Evolutionary conservation across 2,797 vertebrate species (phyloP), one percentile per base, ranked within the genome.

Genomic region (Micromesistius poutassou): DNA sequence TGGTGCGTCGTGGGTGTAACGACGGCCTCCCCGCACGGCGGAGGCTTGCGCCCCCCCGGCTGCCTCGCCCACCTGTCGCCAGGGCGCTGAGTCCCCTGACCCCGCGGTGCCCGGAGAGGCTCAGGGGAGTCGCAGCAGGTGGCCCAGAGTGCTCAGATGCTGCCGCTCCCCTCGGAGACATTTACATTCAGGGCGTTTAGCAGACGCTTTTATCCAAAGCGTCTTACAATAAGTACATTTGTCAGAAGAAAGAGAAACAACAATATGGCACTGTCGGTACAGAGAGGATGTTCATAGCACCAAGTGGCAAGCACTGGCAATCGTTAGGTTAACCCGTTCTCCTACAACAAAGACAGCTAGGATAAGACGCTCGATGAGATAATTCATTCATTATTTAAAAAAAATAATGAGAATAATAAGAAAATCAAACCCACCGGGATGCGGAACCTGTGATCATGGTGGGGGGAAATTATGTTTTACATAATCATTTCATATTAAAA

Each of bases 131-230:
- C n/a, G 84, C 83, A 88, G 91, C 87, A 85, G 85, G 83, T 83
- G 82, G 86, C 75, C 80, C 90, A 92, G 88, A 88, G 84, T 84
- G 85, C 78, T 77, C 81, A 83, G 86, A 81, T 81, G n/a, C n/a
- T n/a, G n/a, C 55, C 55, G 5, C 5, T 22, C 31, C 50, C 79
- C 83, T 82, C 36, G 66, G 50, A 36, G n/a, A 35, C 5, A 35
- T 35, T 35, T 6, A 35, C 33, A 35, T 35, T 35, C 7, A 5
- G 33, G 33, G 5, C 1, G 7, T 35, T 35, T 35, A 35, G 33
- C 33, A 35, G 33, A 35, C 33, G 33, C 33, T 35, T 35, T 7
- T 33, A 33, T 33, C 33, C 33, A 4, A 33, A 33, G 33, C 33
- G 33, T 4, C 33, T 33, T 33, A 33, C 33, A 33, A 33, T 33